Base-by-base conservation (phyloP, 2,113 vertebrate genomes). In the Pungitius pungitius region DNA sequence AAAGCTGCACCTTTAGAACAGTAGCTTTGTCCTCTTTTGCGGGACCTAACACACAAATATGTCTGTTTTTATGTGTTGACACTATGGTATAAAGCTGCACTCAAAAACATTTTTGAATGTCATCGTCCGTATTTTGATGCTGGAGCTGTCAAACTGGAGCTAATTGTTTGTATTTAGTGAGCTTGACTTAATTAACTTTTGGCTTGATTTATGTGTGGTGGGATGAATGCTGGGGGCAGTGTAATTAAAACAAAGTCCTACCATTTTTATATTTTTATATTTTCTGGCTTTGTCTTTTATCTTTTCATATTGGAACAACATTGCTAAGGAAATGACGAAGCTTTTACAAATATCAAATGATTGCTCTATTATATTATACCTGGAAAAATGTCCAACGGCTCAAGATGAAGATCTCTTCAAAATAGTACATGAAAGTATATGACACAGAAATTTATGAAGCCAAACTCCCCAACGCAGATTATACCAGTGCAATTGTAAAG, bases 391-490 rank as follows among this genome's bases (percentile, higher is more conserved):
- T 20, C 27, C 20, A 42, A 35, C 6, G 10, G 7, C 52, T 56
- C 52, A 59, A 9, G 18, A 30, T 43, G 24, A 56, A 22, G 1
- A 33, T 55, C 15, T 68, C 22, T 20, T 69, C 43, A 33, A 56
- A 69, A 57, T 43, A 56, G 13, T 54, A 55, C 47, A 49, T n/a
- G 45, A 49, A 49, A 49, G 45, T n/a, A n/a, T n/a, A 51, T 54
- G 5, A 26, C 22, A 54, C 0, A 0, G 26, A 43, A 45, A 45
- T 13, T 9, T 15, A 22, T 40, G 35, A 15, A 42, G 37, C 22
- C 51, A 42, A 13, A 68, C 37, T 39, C 51, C 18, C 35, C 35
- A 42, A 22, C 22, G 27, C 3, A 30, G 39, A n/a, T 1, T 11
- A 43, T 30, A 14, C 37, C 24, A 56, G 52, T 3, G 22, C 3